phyloP scores from a whole-genome alignment of 2,113 vertebrate species.

The Phalacrocorax brasilianus region DNA sequence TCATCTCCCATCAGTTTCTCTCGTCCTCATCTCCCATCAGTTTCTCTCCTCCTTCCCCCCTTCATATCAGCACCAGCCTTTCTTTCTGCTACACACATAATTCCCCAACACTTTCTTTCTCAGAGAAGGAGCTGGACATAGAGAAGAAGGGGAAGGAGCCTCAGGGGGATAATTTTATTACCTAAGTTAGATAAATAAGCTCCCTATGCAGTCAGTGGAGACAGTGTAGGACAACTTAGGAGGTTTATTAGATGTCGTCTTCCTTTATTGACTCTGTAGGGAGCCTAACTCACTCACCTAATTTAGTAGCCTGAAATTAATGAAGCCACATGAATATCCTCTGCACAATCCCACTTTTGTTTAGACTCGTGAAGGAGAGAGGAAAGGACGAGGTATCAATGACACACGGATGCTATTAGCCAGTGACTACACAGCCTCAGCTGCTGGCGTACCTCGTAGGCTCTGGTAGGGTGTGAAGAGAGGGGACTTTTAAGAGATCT shows the following conservation, averaged over 20 bases:
- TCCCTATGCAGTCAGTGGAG: background rate
- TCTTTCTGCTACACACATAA: background rate
- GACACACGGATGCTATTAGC: background rate
- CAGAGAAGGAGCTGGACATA: background rate
- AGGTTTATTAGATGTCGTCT: background rate
- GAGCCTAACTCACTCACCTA: background rate
- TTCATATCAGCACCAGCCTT: background rate
- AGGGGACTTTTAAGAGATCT: background rate
- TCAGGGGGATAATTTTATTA: background rate
- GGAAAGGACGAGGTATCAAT: background rate
- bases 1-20: background rate
- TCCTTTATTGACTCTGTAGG: background rate
- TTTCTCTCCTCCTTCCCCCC: background rate
- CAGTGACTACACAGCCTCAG: background rate
- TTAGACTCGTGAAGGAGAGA: background rate
- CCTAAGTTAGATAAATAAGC: background rate
- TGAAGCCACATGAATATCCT: background rate
- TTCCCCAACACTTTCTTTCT: background rate
- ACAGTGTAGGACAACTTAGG: background rate
- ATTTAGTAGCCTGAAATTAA: constrained; percentile 2
- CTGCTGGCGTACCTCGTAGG: background rate
- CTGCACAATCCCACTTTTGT: background rate
- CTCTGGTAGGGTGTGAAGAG: rapidly evolving
- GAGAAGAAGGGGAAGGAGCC: background rate
- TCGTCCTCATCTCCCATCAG: background rate